Evolutionary conservation across 1,140 invertebrate species (phyloP), one percentile per base, ranked within the genome.

Genomic region (Drepana arcuata): DNA sequence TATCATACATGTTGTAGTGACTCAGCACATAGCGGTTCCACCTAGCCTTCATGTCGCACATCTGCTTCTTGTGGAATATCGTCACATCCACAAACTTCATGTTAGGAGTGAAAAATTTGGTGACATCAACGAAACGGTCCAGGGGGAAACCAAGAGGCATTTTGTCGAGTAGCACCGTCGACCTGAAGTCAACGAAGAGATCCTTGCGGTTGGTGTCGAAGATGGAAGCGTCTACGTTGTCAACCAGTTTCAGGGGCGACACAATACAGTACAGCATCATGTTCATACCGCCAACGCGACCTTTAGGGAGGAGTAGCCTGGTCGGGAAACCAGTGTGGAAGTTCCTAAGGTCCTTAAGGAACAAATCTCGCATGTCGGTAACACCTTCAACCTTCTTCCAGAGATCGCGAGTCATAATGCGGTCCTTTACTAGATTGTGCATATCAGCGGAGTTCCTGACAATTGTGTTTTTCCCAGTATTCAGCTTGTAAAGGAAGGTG

Each of bases 141-240:
- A 92, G 86, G 29, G 90, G 90, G 77, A 85, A 92, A 16, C 88
- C 89, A 55, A 90, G 82, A 25, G 90, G 85, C 51, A 84, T 85
- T 23, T 80, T 84, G 48, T 90, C 88, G 1, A 85, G 30, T 18
- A 78, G 49, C 6, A 70, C 66, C 27, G 71, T 72, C 9, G 68
- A 79, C 41, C 78, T 69, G 34, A 66, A 78, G 46, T 70, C 66
- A 7, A 49, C 43, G 5, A 57, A 33, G 3, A 60, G 18, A n/a
- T 68, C 50, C 34, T 80, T 73, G 44, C 56, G 63, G 25, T 38
- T 75, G 0, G 51, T 52, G 18, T 68, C 71, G 13, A 70, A 42
- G n/a, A 74, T 56, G 3, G 45, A 48, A 1, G 68, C 27, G 37
- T 65, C 55, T 41, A 75, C 58, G 36, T 70, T 43, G 62, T 83